Evolutionary conservation across 2,888 invertebrate genomes (phyloP).

Genomic region (Temnothorax rugatulus): DNA sequence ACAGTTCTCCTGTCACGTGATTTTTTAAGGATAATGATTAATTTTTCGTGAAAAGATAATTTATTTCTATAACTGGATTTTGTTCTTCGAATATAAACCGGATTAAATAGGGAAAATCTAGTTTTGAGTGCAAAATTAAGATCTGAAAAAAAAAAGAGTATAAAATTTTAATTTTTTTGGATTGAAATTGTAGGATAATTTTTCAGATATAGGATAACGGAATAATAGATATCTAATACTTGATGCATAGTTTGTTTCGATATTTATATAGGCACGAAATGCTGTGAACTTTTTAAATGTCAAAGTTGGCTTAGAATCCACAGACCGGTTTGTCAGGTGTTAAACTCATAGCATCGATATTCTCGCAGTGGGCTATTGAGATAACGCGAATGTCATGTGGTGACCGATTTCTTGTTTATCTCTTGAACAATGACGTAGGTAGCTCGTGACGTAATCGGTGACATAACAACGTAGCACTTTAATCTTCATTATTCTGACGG

Average conservation of each 20-base stretch:
- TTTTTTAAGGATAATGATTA: slow-evolving; percentile 3
- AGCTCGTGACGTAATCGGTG: slow-evolving; percentile 9
- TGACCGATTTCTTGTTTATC: slow-evolving; percentile 40
- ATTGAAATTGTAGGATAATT: neutral
- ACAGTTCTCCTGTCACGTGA: neutral
- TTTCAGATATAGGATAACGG: neutral
- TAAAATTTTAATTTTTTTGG: neutral
- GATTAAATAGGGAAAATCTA: slow-evolving; percentile 29
- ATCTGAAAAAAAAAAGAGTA: too few species aligned
- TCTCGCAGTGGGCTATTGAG: neutral
- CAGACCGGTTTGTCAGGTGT: slow-evolving; percentile 24
- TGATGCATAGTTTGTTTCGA: neutral
- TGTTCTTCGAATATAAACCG: neutral
- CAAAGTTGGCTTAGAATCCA: slow-evolving; percentile 31
- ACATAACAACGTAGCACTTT: neutral
- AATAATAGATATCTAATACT: neutral
- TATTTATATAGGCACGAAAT: neutral
- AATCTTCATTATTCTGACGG: neutral
- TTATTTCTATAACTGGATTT: neutral
- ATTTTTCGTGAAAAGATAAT: neutral
- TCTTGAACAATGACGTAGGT: slow-evolving; percentile 29
- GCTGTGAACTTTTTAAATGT: slow-evolving; percentile 45
- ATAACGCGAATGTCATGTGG: slow-evolving; percentile 44
- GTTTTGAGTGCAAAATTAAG: neutral
- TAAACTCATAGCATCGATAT: slow-evolving; percentile 46